Percentiles rank a stretch among this genome's conserved stretches.
Conservation (phyloP, 2,888 invertebrate genomes). For the Drosophila mimica region DNA sequence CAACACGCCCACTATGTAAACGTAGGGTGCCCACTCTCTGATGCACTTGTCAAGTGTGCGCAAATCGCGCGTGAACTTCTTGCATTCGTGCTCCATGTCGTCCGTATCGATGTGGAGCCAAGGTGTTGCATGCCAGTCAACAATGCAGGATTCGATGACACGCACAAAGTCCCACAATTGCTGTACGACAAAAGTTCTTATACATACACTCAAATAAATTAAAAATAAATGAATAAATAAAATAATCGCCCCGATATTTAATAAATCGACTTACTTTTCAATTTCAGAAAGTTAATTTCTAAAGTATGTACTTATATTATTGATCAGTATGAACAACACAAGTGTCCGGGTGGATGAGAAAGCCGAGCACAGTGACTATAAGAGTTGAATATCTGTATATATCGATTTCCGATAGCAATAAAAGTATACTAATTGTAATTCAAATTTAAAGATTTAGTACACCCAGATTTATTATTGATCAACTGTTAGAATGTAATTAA, state of each 20-base stretch:
- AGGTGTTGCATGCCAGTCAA: conserved; percentile 96
- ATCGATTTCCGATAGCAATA: not conserved
- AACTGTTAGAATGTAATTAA: not conserved
- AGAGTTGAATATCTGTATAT: not conserved
- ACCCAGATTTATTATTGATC: not conserved
- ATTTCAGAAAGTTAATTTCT: not conserved
- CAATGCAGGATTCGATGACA: conserved; percentile 92
- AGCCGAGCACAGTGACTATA: not conserved
- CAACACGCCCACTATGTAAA: conserved; percentile 91
- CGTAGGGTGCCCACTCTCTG: conserved; percentile 92
- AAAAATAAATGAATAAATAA: not conserved
- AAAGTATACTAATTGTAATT: not conserved
- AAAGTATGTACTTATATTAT: too few species aligned
- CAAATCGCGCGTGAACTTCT: conserved; percentile 95
- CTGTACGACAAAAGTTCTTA: conserved; percentile 80
- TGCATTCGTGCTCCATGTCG: conserved; percentile 97
- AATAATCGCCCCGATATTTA: not conserved
- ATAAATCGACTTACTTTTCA: not conserved
- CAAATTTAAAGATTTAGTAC: not conserved
- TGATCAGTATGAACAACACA: not conserved
- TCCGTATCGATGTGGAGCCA: conserved; percentile 98
- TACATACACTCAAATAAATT: not conserved
- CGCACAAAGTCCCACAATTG: conserved; percentile 96
- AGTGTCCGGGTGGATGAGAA: not conserved
- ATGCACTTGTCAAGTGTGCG: conserved; percentile 93